Evolutionary conservation across 2,113 vertebrate species (phyloP), one percentile per base, ranked within the genome.

Genomic region (Crocuta crocuta): DNA sequence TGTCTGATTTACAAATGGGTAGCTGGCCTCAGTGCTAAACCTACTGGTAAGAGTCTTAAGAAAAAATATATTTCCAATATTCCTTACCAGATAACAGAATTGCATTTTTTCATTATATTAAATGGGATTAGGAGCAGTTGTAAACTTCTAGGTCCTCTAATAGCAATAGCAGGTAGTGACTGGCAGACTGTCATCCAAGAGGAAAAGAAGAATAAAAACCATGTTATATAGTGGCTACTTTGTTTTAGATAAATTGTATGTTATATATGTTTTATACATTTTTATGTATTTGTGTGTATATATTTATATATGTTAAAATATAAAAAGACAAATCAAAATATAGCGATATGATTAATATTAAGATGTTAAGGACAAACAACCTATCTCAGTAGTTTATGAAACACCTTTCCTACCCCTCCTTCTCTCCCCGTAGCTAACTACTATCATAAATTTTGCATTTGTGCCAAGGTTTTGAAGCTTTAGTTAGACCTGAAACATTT

Each of bases 351-450:
- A 87, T 63, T 85, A 86, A 76, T 91, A 39, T 86, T 82, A 81
- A 76, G 58, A 84, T 90, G 24, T 50, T 61, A 94, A 88, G 50
- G 53, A 73, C 39, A 93, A 61, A 45, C 58, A 68, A 2, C 35
- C 23, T 82, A 13, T 84, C 61, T 73, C 87, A 93, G 70, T 94
- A 89, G 63, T 94, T 94, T 19, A 93, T 61, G 71, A 89, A 93
- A 19, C 11, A 71, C 84, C 28, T 82, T 24, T 28, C 39, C 3
- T 93, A 8, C 16, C 89, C 85, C 4, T 81, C 33, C 16, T 92
- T 33, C 16, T 65, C 76, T 43, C 26, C 31, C 55, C 28, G 58
- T 79, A 86, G 10, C 15, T 61, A 88, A 70, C 15, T 48, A 83
- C 17, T 89, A 24, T 53, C 45, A 28, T 94, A 73, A 92, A 73